Percentiles rank a stretch among this genome's conserved stretches.
Evolutionary conservation across 1,140 invertebrate species (phyloP).

Genomic region (Xylocopa sonorina): DNA sequence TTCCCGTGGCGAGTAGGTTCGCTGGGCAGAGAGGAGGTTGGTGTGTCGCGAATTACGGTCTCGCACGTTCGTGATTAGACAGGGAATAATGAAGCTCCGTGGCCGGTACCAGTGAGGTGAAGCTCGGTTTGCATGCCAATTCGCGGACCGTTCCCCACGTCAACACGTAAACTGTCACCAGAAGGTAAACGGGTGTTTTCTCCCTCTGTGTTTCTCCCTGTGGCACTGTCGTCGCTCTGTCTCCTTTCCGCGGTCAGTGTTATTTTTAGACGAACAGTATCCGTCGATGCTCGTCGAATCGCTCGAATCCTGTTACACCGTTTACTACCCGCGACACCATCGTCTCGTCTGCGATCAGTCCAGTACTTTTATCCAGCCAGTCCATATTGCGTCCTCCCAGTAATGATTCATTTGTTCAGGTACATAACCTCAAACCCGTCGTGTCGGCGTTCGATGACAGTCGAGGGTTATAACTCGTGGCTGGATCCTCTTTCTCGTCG

Average conservation of each 20-base stretch:
- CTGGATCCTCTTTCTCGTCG: not conserved
- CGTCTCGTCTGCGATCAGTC: no score
- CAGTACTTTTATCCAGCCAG: not conserved
- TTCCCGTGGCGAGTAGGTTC: slow-evolving; percentile 39
- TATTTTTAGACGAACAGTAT: slow-evolving; percentile 36
- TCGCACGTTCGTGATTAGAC: slow-evolving; percentile 18
- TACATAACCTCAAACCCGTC: slow-evolving; percentile 42
- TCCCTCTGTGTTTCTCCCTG: not conserved
- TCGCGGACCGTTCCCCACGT: slow-evolving; percentile 17
- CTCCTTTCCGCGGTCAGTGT: slow-evolving; percentile 12
- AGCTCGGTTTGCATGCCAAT: slow-evolving; percentile 33
- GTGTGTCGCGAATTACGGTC: slow-evolving; percentile 10
- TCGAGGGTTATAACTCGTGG: not conserved
- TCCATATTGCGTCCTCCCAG: not conserved
- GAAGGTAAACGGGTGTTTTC: slow-evolving; percentile 54
- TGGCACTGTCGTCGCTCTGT: slow-evolving; percentile 5
- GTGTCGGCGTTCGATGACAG: slow-evolving; percentile 45
- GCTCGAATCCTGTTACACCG: not conserved
- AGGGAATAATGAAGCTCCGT: slow-evolving; percentile 39
- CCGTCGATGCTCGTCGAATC: slow-evolving; percentile 19
- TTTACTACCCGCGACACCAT: slow-evolving; percentile 34
- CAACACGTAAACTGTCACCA: slow-evolving; percentile 36
- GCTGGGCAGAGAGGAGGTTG: not conserved
- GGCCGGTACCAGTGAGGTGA: slow-evolving; percentile 8
- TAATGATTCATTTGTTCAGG: slow-evolving; percentile 10